Percentiles rank a stretch among this genome's conserved stretches.
Evolutionary conservation across 2,113 vertebrate genomes (phyloP).

Genomic region (Lagenorhynchus albirostris): DNA sequence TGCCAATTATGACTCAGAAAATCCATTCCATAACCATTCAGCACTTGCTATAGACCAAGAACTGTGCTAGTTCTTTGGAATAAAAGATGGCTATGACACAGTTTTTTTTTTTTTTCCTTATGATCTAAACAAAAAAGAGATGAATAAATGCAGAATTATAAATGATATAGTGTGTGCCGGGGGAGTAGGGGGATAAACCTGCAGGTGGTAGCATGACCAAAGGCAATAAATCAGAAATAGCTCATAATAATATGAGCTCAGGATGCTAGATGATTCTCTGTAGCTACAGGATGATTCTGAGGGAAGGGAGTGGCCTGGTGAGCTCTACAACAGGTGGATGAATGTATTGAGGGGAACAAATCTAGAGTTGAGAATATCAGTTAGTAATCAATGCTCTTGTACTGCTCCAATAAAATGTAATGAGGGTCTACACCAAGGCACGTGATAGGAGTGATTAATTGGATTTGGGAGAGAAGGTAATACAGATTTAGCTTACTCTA

Average conservation of each 20-base stretch:
- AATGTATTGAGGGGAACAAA: background rate
- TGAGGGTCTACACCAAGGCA: background rate
- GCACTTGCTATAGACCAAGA: background rate
- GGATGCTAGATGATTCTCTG: background rate
- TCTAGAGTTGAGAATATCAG: background rate
- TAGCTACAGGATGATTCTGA: background rate
- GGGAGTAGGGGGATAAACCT: background rate
- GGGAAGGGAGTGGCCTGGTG: background rate
- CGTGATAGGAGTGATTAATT: background rate
- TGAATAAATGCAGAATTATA: background rate
- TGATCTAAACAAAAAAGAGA: background rate
- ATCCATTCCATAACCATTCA: background rate
- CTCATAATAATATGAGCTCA: background rate
- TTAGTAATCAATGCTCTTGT: background rate
- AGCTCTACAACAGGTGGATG: accelerated
- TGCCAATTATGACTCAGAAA: background rate
- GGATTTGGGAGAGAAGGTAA: background rate
- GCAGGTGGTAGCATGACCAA: background rate
- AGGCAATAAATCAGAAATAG: background rate
- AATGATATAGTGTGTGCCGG: background rate
- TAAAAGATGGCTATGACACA: background rate
- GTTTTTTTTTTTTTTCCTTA: background rate
- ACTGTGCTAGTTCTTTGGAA: background rate
- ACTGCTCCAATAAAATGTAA: background rate
- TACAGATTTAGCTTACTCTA: background rate